Evolutionary conservation across 2,797 vertebrate species (phyloP), one percentile per base, ranked within the genome.

Genomic region (Fringilla coelebs): DNA sequence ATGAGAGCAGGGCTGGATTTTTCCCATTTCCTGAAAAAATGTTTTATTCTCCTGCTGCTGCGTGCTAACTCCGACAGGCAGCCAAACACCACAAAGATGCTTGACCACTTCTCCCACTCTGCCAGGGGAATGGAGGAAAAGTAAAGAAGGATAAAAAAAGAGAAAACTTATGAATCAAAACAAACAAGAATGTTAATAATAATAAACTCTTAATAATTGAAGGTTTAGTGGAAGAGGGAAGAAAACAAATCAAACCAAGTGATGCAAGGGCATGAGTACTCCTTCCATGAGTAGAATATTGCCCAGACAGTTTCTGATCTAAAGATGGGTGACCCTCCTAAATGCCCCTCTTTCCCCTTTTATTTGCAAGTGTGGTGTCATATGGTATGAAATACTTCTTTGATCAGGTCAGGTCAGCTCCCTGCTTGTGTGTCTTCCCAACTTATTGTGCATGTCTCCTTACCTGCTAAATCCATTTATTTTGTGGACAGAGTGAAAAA

Each of bases 41-140:
- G 7, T 5, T 83, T 83, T 58, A 14, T 45, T 31, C 9, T 80
- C 5, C 4, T 67, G 4, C 29, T 67, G 4, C 29, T 63, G 14
- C 24, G 15, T 15, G 7, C 55, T 51, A 43, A 48, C 4, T 6
- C 11, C 0, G 0, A 20, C 6, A 21, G 29, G 49, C n/a, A 90
- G 52, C 10, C 58, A 29, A 72, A 17, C 28, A 57, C 25, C 13
- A 52, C 24, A 25, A 32, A 76, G 7, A 11, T 10, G 2, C 8
- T 72, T 6, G 4, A 32, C 68, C 13, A 15, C 8, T 83, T 83
- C 8, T 67, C 16, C 15, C 9, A 19, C 21, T 65, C n/a, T 22
- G 3, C 13, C 28, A 32, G n/a, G 7, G 6, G 5, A 85, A 61
- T 10, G 4, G 8, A 31, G 36, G 10, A 75, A 55, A 21, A 55